A percentile compares a stretch with the other conserved stretches of the same genome.
Evolutionary conservation across 2,888 invertebrate species (phyloP).

Genomic region (Morpho achilles): DNA sequence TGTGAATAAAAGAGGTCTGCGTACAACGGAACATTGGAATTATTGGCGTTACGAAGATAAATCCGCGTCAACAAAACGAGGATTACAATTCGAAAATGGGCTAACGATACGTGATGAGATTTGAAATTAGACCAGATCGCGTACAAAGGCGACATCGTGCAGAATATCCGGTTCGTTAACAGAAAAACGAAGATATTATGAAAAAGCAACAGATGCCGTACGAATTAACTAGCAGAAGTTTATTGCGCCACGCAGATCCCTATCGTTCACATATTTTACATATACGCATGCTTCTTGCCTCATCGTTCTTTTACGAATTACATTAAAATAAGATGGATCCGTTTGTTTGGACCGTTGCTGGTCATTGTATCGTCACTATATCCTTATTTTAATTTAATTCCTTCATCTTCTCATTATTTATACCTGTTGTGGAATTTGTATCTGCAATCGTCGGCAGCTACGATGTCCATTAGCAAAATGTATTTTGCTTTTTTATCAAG

Average conservation of each 20-base stretch:
- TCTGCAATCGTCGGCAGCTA: slow-evolving; percentile 97
- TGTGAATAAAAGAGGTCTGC: slow-evolving; percentile 71
- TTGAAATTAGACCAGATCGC: slow-evolving; percentile 23
- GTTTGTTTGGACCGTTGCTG: slow-evolving; percentile 35
- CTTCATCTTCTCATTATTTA: slow-evolving; percentile 55
- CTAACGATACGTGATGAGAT: slow-evolving; percentile 27
- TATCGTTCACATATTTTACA: slow-evolving; percentile 44
- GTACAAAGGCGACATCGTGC: slow-evolving; percentile 19
- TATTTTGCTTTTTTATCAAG: slow-evolving; percentile 98
- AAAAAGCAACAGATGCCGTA: slow-evolving; percentile 7
- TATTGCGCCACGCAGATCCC: slow-evolving; percentile 55
- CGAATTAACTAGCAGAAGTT: slow-evolving; percentile 8
- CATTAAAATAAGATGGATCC: slow-evolving; percentile 71
- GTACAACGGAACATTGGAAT: slow-evolving; percentile 43
- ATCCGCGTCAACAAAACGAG: slow-evolving; percentile 28
- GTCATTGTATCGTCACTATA: slow-evolving; percentile 37
- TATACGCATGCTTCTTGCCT: slow-evolving; percentile 85
- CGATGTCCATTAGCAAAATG: slow-evolving; percentile 98
- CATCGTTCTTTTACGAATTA: slow-evolving; percentile 64
- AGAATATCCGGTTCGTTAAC: slow-evolving; percentile 26
- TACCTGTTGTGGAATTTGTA: slow-evolving; percentile 97
- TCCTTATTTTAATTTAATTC: slow-evolving; percentile 77
- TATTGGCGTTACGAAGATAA: slow-evolving; percentile 30
- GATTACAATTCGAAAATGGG: slow-evolving; percentile 23
- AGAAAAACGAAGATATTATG: slow-evolving; percentile 10